Percentiles rank a stretch among this genome's conserved stretches.
Evolutionary conservation across 2,797 vertebrate genomes (phyloP).

Genomic region (Rhinatrema bivittatum): DNA sequence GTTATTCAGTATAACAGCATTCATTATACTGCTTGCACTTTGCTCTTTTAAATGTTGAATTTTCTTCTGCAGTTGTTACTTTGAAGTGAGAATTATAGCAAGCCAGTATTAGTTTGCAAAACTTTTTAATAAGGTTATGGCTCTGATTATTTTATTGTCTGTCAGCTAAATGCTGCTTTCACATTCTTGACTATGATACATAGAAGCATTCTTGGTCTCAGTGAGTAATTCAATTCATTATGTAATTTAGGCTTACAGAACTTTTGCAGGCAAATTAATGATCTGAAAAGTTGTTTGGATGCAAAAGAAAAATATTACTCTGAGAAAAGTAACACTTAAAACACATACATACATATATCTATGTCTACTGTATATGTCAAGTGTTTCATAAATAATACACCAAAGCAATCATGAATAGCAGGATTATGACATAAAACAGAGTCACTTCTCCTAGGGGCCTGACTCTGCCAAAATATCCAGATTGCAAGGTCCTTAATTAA

Average conservation of each 20-base stretch:
- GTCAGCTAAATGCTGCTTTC: neutral
- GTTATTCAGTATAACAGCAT: conserved; percentile 23
- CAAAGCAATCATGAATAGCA: too few species aligned
- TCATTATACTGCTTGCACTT: conserved; percentile 4
- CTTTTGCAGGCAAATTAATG: conserved; percentile 8
- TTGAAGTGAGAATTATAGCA: conserved; percentile 20
- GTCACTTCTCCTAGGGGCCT: too few species aligned
- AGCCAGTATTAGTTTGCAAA: conserved; percentile 27
- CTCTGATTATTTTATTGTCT: conserved; percentile 19
- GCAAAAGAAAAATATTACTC: too few species aligned
- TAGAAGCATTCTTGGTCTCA: conserved; percentile 1
- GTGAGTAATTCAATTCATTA: conserved; percentile 6
- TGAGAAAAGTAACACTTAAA: too few species aligned
- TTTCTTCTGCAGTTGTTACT: conserved; percentile 15
- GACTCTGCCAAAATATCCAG: too few species aligned
- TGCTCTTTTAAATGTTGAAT: conserved; percentile 5
- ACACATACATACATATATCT: too few species aligned
- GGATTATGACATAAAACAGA: too few species aligned
- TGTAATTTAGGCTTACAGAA: conserved; percentile 15
- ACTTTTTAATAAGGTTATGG: conserved; percentile 28
- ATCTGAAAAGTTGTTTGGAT: too few species aligned
- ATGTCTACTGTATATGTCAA: too few species aligned
- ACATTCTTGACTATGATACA: conserved; percentile 29
- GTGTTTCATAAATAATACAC: too few species aligned
- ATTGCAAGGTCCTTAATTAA: too few species aligned